phyloP scores from a whole-genome alignment of 92 coral and sea anemone genomes.

The Diadumene lineata region DNA sequence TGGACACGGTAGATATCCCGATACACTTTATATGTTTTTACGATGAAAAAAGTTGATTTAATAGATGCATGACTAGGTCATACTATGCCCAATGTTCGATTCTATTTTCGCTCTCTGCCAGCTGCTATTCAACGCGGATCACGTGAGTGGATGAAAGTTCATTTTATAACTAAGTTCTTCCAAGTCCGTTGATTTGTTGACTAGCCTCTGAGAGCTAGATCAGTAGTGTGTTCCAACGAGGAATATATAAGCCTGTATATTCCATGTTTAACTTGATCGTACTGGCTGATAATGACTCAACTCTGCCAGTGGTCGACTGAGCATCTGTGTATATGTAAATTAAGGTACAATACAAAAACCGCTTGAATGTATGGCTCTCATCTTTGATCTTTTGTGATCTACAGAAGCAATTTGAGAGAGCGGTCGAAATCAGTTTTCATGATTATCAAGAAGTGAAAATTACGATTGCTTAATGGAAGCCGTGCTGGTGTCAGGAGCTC shows the following conservation, averaged over 20 bases:
- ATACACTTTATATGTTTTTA: too few relatives aligned
- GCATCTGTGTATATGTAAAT: conserved; percentile 16
- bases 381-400: conserved; percentile 30
- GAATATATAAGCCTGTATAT: not conserved
- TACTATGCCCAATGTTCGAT: not conserved
- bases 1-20: too few relatives aligned
- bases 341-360: conserved; percentile 17
- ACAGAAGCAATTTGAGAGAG: conserved; percentile 9
- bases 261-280: not conserved
- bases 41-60: not conserved
- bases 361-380: not conserved
- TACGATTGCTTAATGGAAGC: conserved; percentile 62
- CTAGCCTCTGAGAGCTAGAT: not conserved
- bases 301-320: not conserved
- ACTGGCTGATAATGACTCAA: not conserved
- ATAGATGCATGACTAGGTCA: not conserved
- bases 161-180: not conserved
- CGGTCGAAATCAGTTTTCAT: not conserved
- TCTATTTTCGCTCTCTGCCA: not conserved
- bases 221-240: too few relatives aligned
- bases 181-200: not conserved
- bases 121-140: not conserved
- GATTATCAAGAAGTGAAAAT: conserved; percentile 7
- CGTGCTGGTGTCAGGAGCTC: conserved; percentile 80
- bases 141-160: not conserved